Evolutionary conservation across 2,113 vertebrate species (phyloP), one percentile per base, ranked within the genome.

Genomic region (human (Homo sapiens)): DNA sequence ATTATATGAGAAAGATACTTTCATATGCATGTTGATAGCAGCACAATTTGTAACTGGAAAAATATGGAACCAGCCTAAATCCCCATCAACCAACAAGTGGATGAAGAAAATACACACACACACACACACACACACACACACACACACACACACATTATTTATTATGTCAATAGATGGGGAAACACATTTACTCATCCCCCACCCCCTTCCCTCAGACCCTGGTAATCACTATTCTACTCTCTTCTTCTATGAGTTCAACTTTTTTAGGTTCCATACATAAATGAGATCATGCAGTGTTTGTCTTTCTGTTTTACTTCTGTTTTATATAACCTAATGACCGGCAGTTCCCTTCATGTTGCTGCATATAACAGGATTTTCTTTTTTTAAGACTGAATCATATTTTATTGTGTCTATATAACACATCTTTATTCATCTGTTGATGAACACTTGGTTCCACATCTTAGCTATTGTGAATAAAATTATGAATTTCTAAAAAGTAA

Each of bases 141-240:
- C 25, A 27, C 59, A 61, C 59, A 61, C 10, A 61, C 59, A 61
- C 59, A 61, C 59, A 61, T 30, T 61, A 25, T 59, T 59, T 59
- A 61, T 61, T 61, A 61, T 61, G 25, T 61, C 59, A 61, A 30
- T 61, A 61, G 59, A 61, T 30, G 5, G 11, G 1, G 25, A 61
- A 61, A 61, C 25, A 61, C 59, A 30, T 61, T 61, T 61, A 30
- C 59, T 61, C 59, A 61, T 61, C 14, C 4, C n/a, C 8, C 7
- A 25, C 0, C 59, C 13, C 1, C 2, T 64, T 64, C 23, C 22
- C 35, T 35, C 4, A 45, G 18, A 8, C 1, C 12, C 3, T 40
- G 6, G n/a, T 16, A 55, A 43, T 20, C 38, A 64, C 14, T 50
- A 52, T 68, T 66, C 61, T n/a, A 11, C 38, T 40, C 10, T 11